Conservation (phyloP, 1,140 invertebrate species). For the Drosophila pseudoobscura region DNA sequence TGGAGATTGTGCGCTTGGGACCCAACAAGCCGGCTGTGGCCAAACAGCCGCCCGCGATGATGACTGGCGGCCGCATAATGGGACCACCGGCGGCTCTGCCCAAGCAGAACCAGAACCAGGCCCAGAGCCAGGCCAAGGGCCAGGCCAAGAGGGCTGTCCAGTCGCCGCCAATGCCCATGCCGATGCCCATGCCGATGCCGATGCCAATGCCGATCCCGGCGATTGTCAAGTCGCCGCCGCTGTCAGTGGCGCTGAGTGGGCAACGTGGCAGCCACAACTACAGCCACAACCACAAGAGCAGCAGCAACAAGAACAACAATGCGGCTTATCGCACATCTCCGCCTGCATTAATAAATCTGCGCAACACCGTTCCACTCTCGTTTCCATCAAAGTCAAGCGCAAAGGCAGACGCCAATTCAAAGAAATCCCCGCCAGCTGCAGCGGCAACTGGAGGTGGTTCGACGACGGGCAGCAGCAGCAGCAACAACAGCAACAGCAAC, state of each 20-base stretch:
- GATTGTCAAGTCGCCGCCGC: conserved; percentile 67
- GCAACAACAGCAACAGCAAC: background rate
- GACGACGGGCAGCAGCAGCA: conserved; percentile 1
- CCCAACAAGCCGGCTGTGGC: conserved; percentile 30
- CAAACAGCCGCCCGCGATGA: conserved; percentile 8
- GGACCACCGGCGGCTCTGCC: conserved; percentile 54
- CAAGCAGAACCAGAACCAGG: conserved; percentile 5
- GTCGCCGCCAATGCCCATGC: conserved; percentile 25
- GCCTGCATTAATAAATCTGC: conserved; percentile 76
- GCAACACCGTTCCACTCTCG: conserved; percentile 46
- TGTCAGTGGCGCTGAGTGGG: conserved; percentile 59
- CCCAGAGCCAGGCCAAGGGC: conserved; percentile 4
- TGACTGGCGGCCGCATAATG: conserved; percentile 38
- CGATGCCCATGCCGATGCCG: conserved; percentile 41
- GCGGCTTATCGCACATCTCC: conserved; percentile 74
- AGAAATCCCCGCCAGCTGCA: conserved; percentile 43
- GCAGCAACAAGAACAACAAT: conserved; percentile 28
- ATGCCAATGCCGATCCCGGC: conserved; percentile 58
- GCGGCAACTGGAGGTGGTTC: no score
- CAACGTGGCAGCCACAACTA: conserved; percentile 10
- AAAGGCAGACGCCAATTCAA: conserved; percentile 50
- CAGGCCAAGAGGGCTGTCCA: conserved; percentile 30
- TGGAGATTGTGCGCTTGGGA: conserved; percentile 70
- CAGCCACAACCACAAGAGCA: conserved; percentile 22
- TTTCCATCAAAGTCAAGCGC: conserved; percentile 61